These are phyloP conservation scores for Marcusenius ussheri DNA, from an alignment of 2,113 vertebrate genomes.

Conservation along the genomic window DNA sequence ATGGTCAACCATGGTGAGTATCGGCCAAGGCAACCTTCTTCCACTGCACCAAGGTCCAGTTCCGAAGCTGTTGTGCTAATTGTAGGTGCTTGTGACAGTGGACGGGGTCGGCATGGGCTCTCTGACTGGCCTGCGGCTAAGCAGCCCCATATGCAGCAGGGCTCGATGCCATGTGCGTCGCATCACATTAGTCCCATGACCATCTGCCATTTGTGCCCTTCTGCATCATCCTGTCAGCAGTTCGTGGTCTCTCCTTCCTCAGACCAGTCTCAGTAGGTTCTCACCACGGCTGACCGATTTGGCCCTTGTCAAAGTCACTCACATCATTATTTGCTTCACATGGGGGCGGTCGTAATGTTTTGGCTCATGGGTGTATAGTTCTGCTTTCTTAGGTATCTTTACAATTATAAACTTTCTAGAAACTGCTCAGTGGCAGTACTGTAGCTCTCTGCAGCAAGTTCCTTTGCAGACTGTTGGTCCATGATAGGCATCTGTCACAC, in stretches of 20 bases:
- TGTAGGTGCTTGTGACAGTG: not conserved
- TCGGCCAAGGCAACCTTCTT: not conserved
- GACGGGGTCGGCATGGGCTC: not conserved
- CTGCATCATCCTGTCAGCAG: not conserved
- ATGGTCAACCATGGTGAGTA: not conserved
- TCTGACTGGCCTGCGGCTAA: not conserved
- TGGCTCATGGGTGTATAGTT: not conserved
- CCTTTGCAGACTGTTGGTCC: not conserved
- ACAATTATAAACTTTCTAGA: not conserved
- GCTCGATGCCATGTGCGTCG: not conserved
- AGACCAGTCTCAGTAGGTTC: not conserved
- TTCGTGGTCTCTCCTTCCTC: not conserved
- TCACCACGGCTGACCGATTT: not conserved
- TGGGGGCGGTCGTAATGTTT: not conserved
- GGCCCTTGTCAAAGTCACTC: not conserved
- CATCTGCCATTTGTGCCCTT: not conserved
- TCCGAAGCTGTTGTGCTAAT: not conserved
- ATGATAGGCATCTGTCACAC: not conserved
- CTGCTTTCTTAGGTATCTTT: not conserved
- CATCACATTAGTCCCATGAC: not conserved
- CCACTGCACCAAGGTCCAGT: not conserved
- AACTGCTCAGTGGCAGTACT: not conserved
- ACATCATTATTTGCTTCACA: not conserved
- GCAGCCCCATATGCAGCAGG: not conserved
- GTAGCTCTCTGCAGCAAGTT: not conserved